phyloP scores from a whole-genome alignment of 2,797 vertebrate species.

The Peromyscus aztecus region DNA sequence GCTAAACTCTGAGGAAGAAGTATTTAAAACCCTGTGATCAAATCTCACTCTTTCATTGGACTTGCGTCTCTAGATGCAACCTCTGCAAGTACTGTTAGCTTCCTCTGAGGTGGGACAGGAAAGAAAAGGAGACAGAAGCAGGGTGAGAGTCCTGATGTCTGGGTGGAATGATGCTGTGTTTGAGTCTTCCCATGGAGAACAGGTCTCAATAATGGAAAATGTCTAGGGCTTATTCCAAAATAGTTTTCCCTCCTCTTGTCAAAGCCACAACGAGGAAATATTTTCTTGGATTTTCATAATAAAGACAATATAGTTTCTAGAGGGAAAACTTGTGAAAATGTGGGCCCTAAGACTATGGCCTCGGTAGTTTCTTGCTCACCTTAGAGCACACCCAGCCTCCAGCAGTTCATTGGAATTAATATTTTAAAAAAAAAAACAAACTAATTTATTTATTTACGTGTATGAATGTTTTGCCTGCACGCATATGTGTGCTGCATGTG shows the following conservation, averaged over 20 bases:
- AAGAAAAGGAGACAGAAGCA: background rate
- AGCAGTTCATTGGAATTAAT: background rate
- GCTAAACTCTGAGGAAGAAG: background rate
- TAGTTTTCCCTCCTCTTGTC: background rate
- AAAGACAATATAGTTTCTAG: background rate
- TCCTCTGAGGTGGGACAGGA: background rate
- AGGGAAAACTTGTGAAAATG: background rate
- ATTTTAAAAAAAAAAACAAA: background rate
- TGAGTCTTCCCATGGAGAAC: background rate
- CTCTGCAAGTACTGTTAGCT: background rate
- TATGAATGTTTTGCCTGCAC: no score
- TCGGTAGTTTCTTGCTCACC: background rate
- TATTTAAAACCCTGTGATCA: background rate
- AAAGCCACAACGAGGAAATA: background rate
- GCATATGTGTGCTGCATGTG: background rate
- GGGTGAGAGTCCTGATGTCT: background rate
- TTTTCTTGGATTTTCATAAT: slow-evolving; percentile 3
- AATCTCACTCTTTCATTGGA: background rate
- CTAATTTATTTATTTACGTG: no score
- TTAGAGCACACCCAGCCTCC: background rate
- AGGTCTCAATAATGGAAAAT: background rate
- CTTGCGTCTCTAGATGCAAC: background rate
- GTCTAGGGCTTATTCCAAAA: background rate
- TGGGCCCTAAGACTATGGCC: background rate
- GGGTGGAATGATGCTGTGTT: background rate